Evolutionary conservation across 2,888 invertebrate species (phyloP).

Genomic region (Drosophila dives): DNA sequence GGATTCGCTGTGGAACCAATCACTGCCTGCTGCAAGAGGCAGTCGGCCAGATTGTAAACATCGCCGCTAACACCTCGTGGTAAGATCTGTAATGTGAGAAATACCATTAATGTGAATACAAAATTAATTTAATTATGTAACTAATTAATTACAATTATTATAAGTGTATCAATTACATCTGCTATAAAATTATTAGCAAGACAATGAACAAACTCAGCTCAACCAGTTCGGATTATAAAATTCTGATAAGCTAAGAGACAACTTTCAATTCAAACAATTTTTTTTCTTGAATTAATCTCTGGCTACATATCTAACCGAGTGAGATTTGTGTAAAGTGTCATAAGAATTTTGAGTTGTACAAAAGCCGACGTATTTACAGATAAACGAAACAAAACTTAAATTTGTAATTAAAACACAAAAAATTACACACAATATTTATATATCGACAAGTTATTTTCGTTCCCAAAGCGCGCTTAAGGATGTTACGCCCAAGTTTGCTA

Average conservation of each 20-base stretch:
- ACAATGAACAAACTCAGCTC: too few relatives aligned
- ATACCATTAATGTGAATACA: not conserved
- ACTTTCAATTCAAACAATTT: too few relatives aligned
- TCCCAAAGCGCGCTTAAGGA: slow-evolving; percentile 32
- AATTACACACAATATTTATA: slow-evolving; percentile 18
- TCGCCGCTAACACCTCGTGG: slow-evolving; percentile 97
- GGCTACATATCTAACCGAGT: slow-evolving; percentile 11
- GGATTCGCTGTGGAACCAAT: slow-evolving; percentile 96
- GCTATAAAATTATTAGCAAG: not conserved
- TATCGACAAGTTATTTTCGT: slow-evolving; percentile 3
- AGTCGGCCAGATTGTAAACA: slow-evolving; percentile 96
- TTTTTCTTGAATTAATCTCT: not conserved
- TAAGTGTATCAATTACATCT: not conserved
- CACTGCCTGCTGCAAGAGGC: slow-evolving; percentile 96
- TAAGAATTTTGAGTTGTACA: not conserved
- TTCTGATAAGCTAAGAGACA: too few relatives aligned
- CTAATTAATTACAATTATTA: not conserved
- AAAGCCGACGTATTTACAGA: slow-evolving; percentile 19
- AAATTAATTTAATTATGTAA: not conserved
- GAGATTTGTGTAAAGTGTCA: slow-evolving; percentile 28
- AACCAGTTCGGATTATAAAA: too few relatives aligned
- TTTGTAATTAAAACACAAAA: slow-evolving; percentile 5
- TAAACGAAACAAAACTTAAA: slow-evolving; percentile 18
- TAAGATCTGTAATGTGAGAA: slow-evolving; percentile 86
- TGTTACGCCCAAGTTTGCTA: slow-evolving; percentile 66